Conservation (phyloP, 2,113 vertebrate genomes). For the Corythornis cristatus region DNA sequence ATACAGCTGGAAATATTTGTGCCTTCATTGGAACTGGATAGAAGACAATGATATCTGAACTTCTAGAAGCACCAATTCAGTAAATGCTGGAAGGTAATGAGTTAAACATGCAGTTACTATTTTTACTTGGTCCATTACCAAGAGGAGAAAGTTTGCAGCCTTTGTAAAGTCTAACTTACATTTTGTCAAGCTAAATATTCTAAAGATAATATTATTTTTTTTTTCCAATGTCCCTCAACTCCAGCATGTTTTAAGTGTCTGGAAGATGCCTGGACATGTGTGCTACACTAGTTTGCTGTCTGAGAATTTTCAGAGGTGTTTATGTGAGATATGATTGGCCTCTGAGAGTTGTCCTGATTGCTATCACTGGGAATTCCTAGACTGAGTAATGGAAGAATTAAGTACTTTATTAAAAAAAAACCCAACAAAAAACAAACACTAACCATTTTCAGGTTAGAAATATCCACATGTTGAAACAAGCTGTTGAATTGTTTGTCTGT, state of each 20-base stretch:
- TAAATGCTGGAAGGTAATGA: not conserved
- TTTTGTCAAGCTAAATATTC: not conserved
- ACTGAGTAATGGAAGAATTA: constrained; percentile 15
- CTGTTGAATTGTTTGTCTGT: not conserved
- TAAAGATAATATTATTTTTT: not conserved
- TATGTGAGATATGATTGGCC: not conserved
- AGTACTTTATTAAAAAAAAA: not conserved
- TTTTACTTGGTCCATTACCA: not conserved
- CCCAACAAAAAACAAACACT: not conserved
- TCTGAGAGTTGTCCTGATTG: not conserved
- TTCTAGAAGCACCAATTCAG: not conserved
- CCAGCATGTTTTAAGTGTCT: not conserved
- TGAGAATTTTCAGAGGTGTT: not conserved
- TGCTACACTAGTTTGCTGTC: not conserved
- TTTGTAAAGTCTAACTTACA: not conserved
- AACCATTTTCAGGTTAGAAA: not conserved
- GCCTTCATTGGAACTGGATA: constrained; percentile 1
- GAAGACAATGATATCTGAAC: not conserved
- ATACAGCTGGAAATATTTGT: not conserved
- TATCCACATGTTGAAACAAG: not conserved
- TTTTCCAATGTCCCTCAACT: not conserved
- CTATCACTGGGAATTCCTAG: not conserved
- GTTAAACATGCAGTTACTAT: not conserved
- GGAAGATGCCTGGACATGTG: not conserved
- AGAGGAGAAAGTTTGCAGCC: not conserved